Percentiles rank a stretch among this genome's conserved stretches.
phyloP scores from a whole-genome alignment of 1,140 invertebrate genomes.

The Nephila pilipes region DNA sequence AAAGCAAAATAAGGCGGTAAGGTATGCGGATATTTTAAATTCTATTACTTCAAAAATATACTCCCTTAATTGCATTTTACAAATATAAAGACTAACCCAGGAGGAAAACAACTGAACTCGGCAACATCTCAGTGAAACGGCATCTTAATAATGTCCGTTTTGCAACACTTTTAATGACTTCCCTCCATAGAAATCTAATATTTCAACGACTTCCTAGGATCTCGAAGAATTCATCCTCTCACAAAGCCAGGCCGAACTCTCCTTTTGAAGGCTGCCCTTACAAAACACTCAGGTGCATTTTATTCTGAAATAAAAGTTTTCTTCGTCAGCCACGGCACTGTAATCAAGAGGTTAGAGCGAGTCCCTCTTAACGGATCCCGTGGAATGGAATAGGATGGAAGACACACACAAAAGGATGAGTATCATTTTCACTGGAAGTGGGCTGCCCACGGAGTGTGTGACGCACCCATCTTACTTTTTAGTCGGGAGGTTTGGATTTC shows the following conservation, averaged over 20 bases:
- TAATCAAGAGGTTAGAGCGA: not conserved
- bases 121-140: not conserved
- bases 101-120: not conserved
- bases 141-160: not conserved
- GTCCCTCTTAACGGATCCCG: not conserved
- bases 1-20: not conserved
- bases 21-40: not conserved
- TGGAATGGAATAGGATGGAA: not conserved
- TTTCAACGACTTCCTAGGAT: not conserved
- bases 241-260: not conserved
- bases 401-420: not conserved
- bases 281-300: constrained; percentile 16
- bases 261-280: not conserved
- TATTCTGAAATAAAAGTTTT: not conserved
- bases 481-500: not conserved
- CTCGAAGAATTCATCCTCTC: not conserved
- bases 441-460: not conserved
- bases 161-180: constrained; percentile 31
- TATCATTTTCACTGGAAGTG: not conserved
- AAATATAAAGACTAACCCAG: not conserved
- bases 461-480: not conserved
- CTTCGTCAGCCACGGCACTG: not conserved
- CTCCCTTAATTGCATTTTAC: not conserved
- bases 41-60: not conserved
- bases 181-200: not conserved